Percentiles rank a stretch among this genome's conserved stretches.
These are phyloP conservation scores for Tylochromis polylepis DNA, from an alignment of 2,113 vertebrate genomes.

Conservation along the genomic window DNA sequence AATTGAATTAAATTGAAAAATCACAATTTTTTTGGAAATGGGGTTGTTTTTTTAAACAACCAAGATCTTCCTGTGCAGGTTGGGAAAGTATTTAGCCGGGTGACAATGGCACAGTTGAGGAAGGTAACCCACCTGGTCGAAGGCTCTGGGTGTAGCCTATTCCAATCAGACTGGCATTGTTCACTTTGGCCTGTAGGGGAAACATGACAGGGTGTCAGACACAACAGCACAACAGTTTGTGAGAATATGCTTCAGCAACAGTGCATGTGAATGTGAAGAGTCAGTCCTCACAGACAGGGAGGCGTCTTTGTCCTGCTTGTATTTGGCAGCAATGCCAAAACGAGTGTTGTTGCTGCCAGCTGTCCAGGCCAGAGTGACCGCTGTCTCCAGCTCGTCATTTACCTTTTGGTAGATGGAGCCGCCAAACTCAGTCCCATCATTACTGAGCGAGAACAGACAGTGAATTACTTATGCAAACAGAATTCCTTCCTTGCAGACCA, in stretches of 20 bases:
- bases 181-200: conserved; percentile 86
- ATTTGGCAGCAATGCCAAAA: conserved; percentile 91
- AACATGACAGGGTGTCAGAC: not conserved
- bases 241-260: not conserved
- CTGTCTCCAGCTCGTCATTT: conserved; percentile 85
- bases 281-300: conserved; percentile 82
- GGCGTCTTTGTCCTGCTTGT: conserved; percentile 84
- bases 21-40: not conserved
- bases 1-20: not conserved
- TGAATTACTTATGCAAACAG: not conserved
- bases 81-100: not conserved
- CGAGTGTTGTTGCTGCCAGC: conserved; percentile 97
- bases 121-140: conserved; percentile 77
- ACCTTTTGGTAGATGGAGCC: conserved; percentile 97
- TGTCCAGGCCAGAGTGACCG: conserved; percentile 92
- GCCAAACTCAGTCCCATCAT: conserved; percentile 92
- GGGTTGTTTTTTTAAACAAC: not conserved
- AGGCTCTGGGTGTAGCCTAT: conserved; percentile 89
- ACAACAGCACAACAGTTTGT: not conserved
- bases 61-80: not conserved
- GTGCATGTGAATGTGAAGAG: not conserved
- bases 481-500: not conserved
- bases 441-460: conserved; percentile 68
- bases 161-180: conserved; percentile 94
- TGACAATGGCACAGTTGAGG: not conserved